Conservation (phyloP, 2,888 invertebrate species). For the Acheta domesticus region DNA sequence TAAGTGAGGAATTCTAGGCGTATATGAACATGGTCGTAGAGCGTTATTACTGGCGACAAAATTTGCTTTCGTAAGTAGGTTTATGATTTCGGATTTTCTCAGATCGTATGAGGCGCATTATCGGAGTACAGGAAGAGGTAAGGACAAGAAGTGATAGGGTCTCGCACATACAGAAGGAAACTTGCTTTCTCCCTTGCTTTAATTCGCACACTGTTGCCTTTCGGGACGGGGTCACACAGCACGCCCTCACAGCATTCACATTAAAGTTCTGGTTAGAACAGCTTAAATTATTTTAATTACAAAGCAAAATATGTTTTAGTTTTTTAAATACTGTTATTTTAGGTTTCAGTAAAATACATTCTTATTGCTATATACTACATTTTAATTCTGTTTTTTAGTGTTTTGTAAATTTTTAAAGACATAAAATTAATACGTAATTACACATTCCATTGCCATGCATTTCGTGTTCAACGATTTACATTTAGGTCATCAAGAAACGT, state of each 20-base stretch:
- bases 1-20: no score
- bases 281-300: constrained; percentile 7
- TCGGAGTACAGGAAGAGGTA: background rate
- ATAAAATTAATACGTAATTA: constrained; percentile 7
- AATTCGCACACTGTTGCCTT: constrained; percentile 12
- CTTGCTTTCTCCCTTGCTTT: background rate
- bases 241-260: constrained; percentile 10
- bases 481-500: constrained; percentile 12
- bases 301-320: background rate
- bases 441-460: constrained; percentile 18
- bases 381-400: background rate
- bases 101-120: no score
- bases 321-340: constrained; percentile 18
- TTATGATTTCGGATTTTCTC: no score
- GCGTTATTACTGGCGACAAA: no score
- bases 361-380: constrained; percentile 18
- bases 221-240: background rate
- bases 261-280: constrained; percentile 9
- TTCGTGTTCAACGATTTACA: constrained; percentile 11
- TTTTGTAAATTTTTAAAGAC: constrained; percentile 10
- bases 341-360: constrained; percentile 18
- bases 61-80: no score
- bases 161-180: background rate
- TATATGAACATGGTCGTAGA: no score
- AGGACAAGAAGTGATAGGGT: background rate